Base-by-base conservation (phyloP, 2,113 vertebrate genomes). In the Dendropsophus ebraccatus region DNA sequence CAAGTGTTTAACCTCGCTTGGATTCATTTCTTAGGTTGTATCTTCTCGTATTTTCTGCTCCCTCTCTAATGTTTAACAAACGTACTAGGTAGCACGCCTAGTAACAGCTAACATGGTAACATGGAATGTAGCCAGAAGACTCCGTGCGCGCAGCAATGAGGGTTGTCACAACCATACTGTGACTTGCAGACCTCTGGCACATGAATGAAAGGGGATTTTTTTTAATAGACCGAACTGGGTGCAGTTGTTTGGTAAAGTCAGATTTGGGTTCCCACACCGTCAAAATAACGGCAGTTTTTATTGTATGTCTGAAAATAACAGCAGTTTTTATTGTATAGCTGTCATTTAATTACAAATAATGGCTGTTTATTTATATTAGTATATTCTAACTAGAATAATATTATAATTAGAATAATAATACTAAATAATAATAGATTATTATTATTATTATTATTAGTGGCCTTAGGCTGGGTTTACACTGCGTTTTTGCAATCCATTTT, bases 101-200 rank as follows among this genome's bases (percentile, higher is more conserved):
- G 81, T 83, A n/a, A 83, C 81, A n/a, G 67, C 67, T 72, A 83
- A 56, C 65, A 72, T 37, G 21, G 47, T 83, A 83, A 83, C 65
- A 82, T 35, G 62, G 81, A 35, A 70, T 49, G 80, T n/a, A 45
- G 80, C 23, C 80, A 82, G 25, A 67, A 21, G 54, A 69, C 60
- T 50, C 25, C 47, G 62, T 32, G 56, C 21, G 65, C 54, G 28
- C 47, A 23, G 65, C 23, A 79, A 60, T 79, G 32, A 79, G 77
- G 11, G 58, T 11, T n/a, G 37, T 60, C 21, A 58, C 54, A 58
- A 19, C 12, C 16, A 37, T 14, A 23, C 23, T 45, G 13, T 81
- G 23, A 65, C 35, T 62, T 41, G 17, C 54, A 73, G 35, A 49
- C n/a, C 23, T 25, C 41, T 47, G 37, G 41, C 72, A 74, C 21